Evolutionary conservation across 2,797 vertebrate species (phyloP).

Genomic region (Cetoscarus ocellatus): DNA sequence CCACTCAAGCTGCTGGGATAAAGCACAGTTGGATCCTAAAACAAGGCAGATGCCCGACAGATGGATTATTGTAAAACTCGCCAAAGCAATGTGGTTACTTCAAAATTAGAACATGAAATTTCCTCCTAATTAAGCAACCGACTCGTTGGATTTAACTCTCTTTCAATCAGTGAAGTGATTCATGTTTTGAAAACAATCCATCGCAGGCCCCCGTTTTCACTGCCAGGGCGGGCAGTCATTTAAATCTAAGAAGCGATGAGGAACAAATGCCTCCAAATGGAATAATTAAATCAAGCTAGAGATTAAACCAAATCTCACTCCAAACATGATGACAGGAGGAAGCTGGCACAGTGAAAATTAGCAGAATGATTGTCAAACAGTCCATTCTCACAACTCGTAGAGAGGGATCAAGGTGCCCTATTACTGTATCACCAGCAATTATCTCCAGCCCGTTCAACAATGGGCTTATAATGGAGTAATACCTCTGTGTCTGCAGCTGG

Average conservation of each 20-base stretch:
- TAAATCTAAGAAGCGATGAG: slow-evolving; percentile 28
- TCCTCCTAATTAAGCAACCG: slow-evolving; percentile 24
- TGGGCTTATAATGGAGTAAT: slow-evolving; percentile 27
- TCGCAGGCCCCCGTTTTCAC: slow-evolving; percentile 9
- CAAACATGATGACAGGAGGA: slow-evolving; percentile 32
- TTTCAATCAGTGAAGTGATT: slow-evolving; percentile 48
- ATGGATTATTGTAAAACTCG: slow-evolving; percentile 54
- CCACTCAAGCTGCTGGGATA: slow-evolving; percentile 45
- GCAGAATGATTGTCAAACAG: slow-evolving; percentile 43
- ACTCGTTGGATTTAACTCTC: slow-evolving; percentile 29
- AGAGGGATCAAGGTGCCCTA: slow-evolving; percentile 30
- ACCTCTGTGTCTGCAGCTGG: slow-evolving; percentile 42
- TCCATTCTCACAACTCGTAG: slow-evolving; percentile 31
- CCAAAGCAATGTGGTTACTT: slow-evolving; percentile 45
- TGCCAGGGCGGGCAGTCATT: slow-evolving; percentile 36
- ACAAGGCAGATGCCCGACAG: slow-evolving; percentile 58
- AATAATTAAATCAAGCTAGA: slow-evolving; percentile 60
- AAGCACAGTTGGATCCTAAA: slow-evolving; percentile 45
- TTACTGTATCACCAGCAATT: slow-evolving; percentile 35
- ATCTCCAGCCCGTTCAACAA: slow-evolving; percentile 31
- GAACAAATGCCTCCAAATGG: slow-evolving; percentile 41
- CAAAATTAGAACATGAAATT: slow-evolving; percentile 41
- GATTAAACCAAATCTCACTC: slow-evolving; percentile 51
- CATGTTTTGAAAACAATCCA: slow-evolving; percentile 37
- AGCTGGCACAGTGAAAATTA: slow-evolving; percentile 47